These are phyloP conservation scores for Belonocnema kinseyi DNA, from an alignment of 1,140 invertebrate species.

Conservation along the genomic window DNA sequence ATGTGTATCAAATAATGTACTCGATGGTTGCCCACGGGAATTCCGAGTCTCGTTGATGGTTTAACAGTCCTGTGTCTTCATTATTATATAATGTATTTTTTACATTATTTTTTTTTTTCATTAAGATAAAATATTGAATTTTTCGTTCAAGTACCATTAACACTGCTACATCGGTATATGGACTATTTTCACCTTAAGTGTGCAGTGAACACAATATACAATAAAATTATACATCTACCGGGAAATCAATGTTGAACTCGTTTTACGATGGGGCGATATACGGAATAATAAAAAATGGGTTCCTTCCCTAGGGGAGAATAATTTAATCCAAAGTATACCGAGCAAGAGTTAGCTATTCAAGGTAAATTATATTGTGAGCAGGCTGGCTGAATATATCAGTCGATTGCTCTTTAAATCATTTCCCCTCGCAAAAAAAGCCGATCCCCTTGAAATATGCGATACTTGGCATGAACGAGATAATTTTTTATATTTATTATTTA, in stretches of 20 bases:
- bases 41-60: neutral
- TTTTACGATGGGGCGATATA: neutral
- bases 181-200: too few species aligned
- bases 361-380: constrained; percentile 18
- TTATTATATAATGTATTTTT: neutral
- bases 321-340: neutral
- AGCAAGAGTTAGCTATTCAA: neutral
- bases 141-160: too few species aligned
- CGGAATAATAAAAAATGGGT: constrained; percentile 3
- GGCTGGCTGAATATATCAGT: neutral
- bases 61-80: neutral
- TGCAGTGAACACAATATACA: too few species aligned
- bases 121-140: too few species aligned
- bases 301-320: neutral
- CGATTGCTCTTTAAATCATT: neutral
- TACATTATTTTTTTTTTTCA: neutral
- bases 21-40: neutral
- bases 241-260: neutral
- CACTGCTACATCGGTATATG: too few species aligned
- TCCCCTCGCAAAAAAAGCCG: neutral
- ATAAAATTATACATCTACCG: neutral
- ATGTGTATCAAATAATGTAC: neutral
- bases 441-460: constrained; percentile 20
- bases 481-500: neutral
- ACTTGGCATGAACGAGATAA: neutral